Evolutionary conservation across 2,888 invertebrate species (phyloP).

Genomic region (Machimus atricapillus): DNA sequence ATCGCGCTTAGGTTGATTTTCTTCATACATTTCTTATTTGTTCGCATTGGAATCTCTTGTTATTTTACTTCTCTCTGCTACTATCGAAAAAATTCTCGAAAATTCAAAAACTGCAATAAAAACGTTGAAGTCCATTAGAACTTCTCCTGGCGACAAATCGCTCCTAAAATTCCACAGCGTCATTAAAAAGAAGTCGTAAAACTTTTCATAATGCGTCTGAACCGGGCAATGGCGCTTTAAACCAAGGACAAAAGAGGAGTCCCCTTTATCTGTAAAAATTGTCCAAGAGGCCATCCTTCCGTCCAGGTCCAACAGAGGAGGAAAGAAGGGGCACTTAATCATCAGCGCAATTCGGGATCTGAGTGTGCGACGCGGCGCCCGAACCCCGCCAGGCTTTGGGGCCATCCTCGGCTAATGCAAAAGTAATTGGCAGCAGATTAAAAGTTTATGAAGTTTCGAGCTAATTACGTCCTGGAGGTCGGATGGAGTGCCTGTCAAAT

Average conservation of each 20-base stretch:
- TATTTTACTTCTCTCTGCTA: too few species aligned
- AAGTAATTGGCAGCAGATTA: constrained; percentile 31
- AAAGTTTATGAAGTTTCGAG: constrained; percentile 24
- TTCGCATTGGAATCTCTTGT: too few species aligned
- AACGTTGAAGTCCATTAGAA: background rate
- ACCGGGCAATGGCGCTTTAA: background rate
- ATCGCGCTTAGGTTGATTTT: too few species aligned
- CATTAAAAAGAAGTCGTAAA: background rate
- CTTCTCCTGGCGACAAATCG: background rate
- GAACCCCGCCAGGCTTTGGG: background rate
- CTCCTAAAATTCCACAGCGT: background rate
- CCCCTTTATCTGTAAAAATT: background rate
- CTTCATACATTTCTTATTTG: too few species aligned
- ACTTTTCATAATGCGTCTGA: background rate
- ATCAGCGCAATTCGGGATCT: background rate
- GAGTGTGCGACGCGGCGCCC: background rate
- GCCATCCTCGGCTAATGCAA: background rate
- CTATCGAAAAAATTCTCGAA: background rate
- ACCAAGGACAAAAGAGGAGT: background rate
- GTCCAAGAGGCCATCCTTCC: background rate
- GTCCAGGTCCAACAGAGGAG: background rate
- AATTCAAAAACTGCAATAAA: background rate
- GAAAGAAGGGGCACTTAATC: background rate
- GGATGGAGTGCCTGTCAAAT: background rate
- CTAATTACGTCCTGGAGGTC: background rate